Evolutionary conservation across 2,797 vertebrate genomes (phyloP), one percentile per base, ranked within the genome.

Genomic region (Cyclopterus lumpus): DNA sequence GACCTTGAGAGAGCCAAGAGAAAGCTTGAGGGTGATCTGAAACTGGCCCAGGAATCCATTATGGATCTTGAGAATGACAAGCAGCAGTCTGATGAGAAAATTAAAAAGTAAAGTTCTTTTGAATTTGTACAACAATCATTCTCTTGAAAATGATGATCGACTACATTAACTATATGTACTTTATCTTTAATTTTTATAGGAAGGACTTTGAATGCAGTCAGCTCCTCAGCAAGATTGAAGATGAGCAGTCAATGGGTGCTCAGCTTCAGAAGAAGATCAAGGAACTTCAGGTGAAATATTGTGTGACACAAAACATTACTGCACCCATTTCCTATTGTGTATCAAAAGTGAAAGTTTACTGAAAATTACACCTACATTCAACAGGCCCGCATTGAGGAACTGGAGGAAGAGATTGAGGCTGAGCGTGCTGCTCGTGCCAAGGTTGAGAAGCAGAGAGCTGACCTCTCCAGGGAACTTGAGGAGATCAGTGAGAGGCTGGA

Each of bases 241-340:
- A 61, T 61, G 59, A 61, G 55, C 55, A 58, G 59, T 61, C 59
- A 65, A 89, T 95, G 51, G 94, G 88, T 72, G 89, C 93, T 80
- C 96, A 97, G 72, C 84, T 96, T 40, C 97, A 97, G 71, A 97
- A 97, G 92, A 97, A 96, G 91, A 96, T 96, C 73, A 97, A 97
- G 79, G 96, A 62, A 40, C 60, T 62, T 18, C 60, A 62, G 60
- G 60, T 62, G 16, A 62, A 15, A 44, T 18, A 28, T 62, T 18
- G 8, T 44, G 32, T 62, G 42, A 3, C 4, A 61, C 1, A 11
- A 44, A 62, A 44, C 40, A 11, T 26, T 3, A 3, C 4, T 44
- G 60, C 32, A 38, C 26, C 3, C 16, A 28, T 44, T 11, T 28
- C 9, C 2, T 44, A 8, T 20, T 62, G 24, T 62, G 15, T 10